Evolutionary conservation across 2,888 invertebrate genomes (phyloP).

Genomic region (Xanthorhoe spadicearia): DNA sequence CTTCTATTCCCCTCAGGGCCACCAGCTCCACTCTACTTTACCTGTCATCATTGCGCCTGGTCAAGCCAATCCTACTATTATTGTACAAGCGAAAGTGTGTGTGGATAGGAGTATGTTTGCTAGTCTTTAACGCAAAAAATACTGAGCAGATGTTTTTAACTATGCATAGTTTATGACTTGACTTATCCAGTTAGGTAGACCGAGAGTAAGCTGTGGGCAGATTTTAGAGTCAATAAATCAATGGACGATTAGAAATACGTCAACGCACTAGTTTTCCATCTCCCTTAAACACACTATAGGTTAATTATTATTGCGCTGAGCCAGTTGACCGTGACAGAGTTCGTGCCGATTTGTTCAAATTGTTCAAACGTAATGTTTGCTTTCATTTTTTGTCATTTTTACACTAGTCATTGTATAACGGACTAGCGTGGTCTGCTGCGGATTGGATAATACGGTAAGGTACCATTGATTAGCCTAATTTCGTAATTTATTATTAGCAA

Average conservation of each 20-base stretch:
- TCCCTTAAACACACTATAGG: constrained; percentile 15
- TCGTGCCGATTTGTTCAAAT: constrained; percentile 62
- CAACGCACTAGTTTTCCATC: not conserved
- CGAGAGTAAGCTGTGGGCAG: not conserved
- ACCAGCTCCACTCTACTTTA: not conserved
- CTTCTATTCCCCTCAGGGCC: not conserved
- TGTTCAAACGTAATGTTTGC: constrained; percentile 51
- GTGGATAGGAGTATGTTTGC: too few species aligned
- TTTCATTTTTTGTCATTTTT: constrained; percentile 65
- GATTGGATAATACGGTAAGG: constrained; percentile 48
- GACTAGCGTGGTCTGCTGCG: constrained; percentile 45
- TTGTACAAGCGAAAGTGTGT: too few species aligned
- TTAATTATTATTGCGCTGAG: constrained; percentile 47
- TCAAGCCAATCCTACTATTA: not conserved
- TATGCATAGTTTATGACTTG: too few species aligned
- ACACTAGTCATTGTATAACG: constrained; percentile 63
- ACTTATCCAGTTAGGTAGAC: not conserved
- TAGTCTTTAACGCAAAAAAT: too few species aligned
- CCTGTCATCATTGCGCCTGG: not conserved
- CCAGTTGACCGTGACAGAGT: constrained; percentile 74
- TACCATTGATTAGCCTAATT: constrained; percentile 31
- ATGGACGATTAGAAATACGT: not conserved
- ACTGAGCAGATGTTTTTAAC: too few species aligned
- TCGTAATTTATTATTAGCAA: constrained; percentile 3
- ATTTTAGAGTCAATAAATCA: not conserved